A percentile compares a stretch with the other conserved stretches of the same genome.
Evolutionary conservation across 2,888 invertebrate species (phyloP).

Genomic region (Anaspis maculata): DNA sequence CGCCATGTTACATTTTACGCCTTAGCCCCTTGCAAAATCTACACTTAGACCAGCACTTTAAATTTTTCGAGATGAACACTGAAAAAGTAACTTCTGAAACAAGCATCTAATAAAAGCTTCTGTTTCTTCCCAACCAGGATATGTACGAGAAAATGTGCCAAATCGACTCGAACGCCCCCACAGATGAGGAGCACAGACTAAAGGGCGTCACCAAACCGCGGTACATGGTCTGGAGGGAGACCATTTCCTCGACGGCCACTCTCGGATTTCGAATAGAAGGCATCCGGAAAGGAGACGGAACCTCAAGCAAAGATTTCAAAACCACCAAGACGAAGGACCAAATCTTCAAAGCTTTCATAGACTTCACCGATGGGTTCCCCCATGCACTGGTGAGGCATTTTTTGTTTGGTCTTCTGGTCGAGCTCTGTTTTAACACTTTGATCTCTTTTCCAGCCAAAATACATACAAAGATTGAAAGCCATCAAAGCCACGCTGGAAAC

Average conservation of each 20-base stretch:
- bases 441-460: constrained; percentile 60
- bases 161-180: constrained; percentile 82
- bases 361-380: constrained; percentile 72
- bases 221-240: constrained; percentile 94
- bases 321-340: constrained; percentile 81
- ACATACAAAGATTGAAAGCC: constrained; percentile 75
- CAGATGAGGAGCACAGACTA: constrained; percentile 79
- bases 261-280: constrained; percentile 96
- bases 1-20: too few species aligned
- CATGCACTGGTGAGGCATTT: constrained; percentile 66
- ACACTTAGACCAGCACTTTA: too few species aligned
- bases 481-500: constrained; percentile 75
- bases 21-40: too few species aligned
- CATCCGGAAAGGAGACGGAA: constrained; percentile 80
- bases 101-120: constrained; percentile 18
- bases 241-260: constrained; percentile 93
- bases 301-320: constrained; percentile 91
- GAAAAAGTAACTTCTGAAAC: constrained; percentile 33
- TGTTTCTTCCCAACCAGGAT: too few species aligned
- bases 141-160: constrained; percentile 98
- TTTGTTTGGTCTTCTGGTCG: too few species aligned
- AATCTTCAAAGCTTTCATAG: constrained; percentile 69
- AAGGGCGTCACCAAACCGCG: constrained; percentile 92
- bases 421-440: too few species aligned
- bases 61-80: too few species aligned